phyloP scores from a whole-genome alignment of 2,888 invertebrate genomes.

The Habrosyne pyritoides region DNA sequence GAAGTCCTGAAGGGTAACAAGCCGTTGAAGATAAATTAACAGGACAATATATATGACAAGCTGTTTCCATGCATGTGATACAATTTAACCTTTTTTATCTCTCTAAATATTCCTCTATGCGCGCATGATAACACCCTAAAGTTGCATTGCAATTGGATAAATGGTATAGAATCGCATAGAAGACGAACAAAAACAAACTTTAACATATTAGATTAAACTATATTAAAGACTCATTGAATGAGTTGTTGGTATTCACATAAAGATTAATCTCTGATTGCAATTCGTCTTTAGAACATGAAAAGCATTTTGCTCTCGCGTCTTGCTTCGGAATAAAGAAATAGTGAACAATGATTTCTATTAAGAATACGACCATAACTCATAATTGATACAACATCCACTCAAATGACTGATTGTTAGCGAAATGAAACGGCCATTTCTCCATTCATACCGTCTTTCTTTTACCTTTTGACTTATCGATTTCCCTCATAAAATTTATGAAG shows the following conservation, averaged over 20 bases:
- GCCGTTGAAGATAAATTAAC: too few relatives aligned
- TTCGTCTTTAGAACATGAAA: constrained; percentile 7
- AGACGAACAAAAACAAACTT: too few relatives aligned
- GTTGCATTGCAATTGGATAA: too few relatives aligned
- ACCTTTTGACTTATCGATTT: constrained; percentile 55
- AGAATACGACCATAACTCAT: constrained; percentile 45
- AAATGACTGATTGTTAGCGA: constrained; percentile 58
- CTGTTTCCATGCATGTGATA: too few relatives aligned
- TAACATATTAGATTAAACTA: too few relatives aligned
- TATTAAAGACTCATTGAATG: neutral
- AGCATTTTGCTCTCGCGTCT: constrained; percentile 9
- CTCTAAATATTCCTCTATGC: too few relatives aligned
- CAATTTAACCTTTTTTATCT: too few relatives aligned
- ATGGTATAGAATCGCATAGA: too few relatives aligned
- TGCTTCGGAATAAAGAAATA: constrained; percentile 4
- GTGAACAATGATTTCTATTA: constrained; percentile 42
- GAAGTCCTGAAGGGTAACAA: too few relatives aligned
- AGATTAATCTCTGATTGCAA: constrained; percentile 22
- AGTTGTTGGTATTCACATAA: constrained; percentile 11
- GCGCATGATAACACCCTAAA: too few relatives aligned
- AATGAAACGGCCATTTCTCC: constrained; percentile 33
- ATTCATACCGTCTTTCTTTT: constrained; percentile 43
- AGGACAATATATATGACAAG: too few relatives aligned
- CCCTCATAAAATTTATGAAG: constrained; percentile 74
- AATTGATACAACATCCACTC: constrained; percentile 41